Conservation (phyloP, 2,113 vertebrate genomes). For the Hydrolagus affinis region DNA sequence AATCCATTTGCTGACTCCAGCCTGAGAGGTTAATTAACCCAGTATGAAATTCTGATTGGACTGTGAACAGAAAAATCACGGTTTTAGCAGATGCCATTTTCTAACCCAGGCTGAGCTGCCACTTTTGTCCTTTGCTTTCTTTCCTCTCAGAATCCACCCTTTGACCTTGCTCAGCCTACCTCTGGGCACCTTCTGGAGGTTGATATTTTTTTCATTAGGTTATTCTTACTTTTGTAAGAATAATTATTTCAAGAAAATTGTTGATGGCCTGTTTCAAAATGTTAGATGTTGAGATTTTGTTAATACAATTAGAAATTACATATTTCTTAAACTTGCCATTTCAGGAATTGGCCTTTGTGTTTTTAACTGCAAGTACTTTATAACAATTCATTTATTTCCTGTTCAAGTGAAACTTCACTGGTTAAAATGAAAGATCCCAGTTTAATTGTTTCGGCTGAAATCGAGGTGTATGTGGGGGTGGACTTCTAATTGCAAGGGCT, state of each 20-base stretch:
- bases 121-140: constrained; percentile 38
- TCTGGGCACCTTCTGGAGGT: neutral
- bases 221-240: constrained; percentile 3
- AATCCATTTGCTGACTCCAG: constrained; percentile 35
- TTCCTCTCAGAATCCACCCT: constrained; percentile 41
- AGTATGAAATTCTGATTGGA: constrained; percentile 44
- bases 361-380: too few species aligned
- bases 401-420: too few species aligned
- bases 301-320: neutral
- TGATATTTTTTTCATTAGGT: neutral
- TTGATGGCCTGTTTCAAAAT: neutral
- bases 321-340: neutral
- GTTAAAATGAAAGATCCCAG: too few species aligned
- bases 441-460: too few species aligned
- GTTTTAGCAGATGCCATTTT: constrained; percentile 53
- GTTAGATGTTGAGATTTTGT: neutral
- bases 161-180: constrained; percentile 33
- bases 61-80: constrained; percentile 45
- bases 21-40: constrained; percentile 35
- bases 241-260: neutral
- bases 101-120: constrained; percentile 37
- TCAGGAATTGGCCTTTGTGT: neutral
- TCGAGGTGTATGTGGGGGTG: too few species aligned
- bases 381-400: too few species aligned
- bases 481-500: too few species aligned